Evolutionary conservation across 2,888 invertebrate genomes (phyloP), one percentile per base, ranked within the genome.

Genomic region (Dicyrtoma fusca): DNA sequence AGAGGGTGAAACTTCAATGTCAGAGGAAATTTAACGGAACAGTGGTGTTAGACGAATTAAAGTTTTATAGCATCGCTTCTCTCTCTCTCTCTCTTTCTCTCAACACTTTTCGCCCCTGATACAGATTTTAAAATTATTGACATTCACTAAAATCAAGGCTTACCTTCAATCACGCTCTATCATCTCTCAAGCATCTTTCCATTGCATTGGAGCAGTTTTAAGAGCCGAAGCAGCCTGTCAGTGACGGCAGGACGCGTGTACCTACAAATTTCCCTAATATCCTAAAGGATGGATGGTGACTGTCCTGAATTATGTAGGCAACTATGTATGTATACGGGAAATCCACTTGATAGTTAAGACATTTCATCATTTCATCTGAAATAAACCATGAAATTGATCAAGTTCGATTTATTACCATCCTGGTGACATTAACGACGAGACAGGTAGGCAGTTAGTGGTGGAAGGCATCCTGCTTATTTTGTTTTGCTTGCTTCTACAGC

Each of bases 321-420:
- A 34, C 4, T 34, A 34, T 34, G 59, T 34, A 14, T 26, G 26
- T 23, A 49, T 23, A 64, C n/a, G n/a, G n/a, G n/a, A n/a, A n/a
- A n/a, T n/a, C n/a, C 49, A 64, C 25, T 64, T n/a, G n/a, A 26
- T 53, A 3, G 66, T 68, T 68, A 57, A 68, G 55, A 44, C 68
- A 68, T 68, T 68, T 68, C 57, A 68, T 68, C 57, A 45, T 68
- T 76, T 77, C 77, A 76, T 75, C 75, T 74, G 77, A 74, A 76
- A 76, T 77, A 77, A 76, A 77, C 74, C 71, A 75, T 75, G 71
- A 75, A 76, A 76, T 77, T 77, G 77, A 77, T 77, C 77, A 71
- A 74, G 71, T 75, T 77, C 75, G 75, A 71, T 71, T 71, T 71
- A 71, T 71, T 65, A 42, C 45, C 64, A 65, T 65, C 64, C 44